phyloP scores from a whole-genome alignment of 2,113 vertebrate species.

The Lucifuga dentata region DNA sequence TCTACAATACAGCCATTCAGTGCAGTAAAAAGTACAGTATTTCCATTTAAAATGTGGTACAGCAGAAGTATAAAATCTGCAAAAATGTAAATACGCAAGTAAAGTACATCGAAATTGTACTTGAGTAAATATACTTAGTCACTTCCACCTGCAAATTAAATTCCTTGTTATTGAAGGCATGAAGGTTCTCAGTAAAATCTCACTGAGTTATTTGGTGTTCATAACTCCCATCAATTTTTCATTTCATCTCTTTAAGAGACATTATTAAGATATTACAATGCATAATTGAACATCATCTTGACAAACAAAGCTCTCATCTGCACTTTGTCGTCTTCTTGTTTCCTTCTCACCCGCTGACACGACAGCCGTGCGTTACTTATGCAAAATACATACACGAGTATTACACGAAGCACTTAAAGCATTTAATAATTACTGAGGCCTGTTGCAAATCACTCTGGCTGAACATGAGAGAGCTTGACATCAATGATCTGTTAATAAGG shows the following conservation, averaged over 20 bases:
- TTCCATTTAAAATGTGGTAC: too few relatives aligned
- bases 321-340: conserved; percentile 29
- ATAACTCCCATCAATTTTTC: conserved; percentile 54
- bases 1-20: too few relatives aligned
- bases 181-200: conserved; percentile 16
- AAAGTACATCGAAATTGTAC: background rate
- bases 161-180: too few relatives aligned
- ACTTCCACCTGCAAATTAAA: too few relatives aligned
- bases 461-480: conserved; percentile 71
- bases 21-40: too few relatives aligned
- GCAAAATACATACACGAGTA: conserved; percentile 82
- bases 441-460: conserved; percentile 47
- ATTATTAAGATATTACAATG: conserved; percentile 75
- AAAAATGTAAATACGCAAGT: background rate
- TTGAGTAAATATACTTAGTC: too few relatives aligned
- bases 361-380: conserved; percentile 75
- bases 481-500: conserved; percentile 78
- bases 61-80: too few relatives aligned
- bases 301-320: conserved; percentile 45
- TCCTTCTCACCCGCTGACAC: conserved; percentile 43
- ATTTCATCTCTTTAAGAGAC: conserved; percentile 46
- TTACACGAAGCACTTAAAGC: conserved; percentile 83
- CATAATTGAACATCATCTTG: conserved; percentile 59
- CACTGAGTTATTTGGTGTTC: conserved; percentile 49
- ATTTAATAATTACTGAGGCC: conserved; percentile 84